Evolutionary conservation across 2,888 invertebrate genomes (phyloP), one percentile per base, ranked within the genome.

Genomic region (Lymantria dispar): DNA sequence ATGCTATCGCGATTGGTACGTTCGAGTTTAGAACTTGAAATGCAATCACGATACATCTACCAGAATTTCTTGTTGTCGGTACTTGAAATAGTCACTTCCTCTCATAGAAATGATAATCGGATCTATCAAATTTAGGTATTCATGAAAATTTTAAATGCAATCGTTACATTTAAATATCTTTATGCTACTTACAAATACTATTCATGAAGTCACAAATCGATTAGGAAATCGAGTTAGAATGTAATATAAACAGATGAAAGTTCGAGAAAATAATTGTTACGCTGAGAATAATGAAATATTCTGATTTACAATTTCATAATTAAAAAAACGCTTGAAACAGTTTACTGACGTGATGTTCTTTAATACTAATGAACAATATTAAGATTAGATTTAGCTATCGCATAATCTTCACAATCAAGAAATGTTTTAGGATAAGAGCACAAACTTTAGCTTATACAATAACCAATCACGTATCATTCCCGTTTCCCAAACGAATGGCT

Each of bases 1-100:
- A 82, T 83, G 80, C 80, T 81, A 80, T 80, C 84, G 83, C 80
- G 83, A 80, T 83, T 79, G 79, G 80, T 83, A 84, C 83, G 79
- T 76, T 84, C 68, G 78, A 76, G 85, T 85, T 83, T 78, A 77
- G 74, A 86, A 79, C 77, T 78, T 65, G 62, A 74, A 84, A 83
- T 80, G 78, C 74, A 78, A 85, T 85, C 83, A 84, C 79, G 80
- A 83, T 68, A 70, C 69, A 54, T 54, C 58, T 49, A 65, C 61
- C 60, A 51, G 65, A 65, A 62, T 64, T 72, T 71, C 71, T 69
- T 74, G 70, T 68, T 72, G 73, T 62, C 67, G 46, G 62, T 72
- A 62, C 65, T 37, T 66, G 54, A 50, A 64, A 48, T 55, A 22
- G 50, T 45, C 40, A 45, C 48, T 64, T 55, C 44, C 49, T 59